A percentile compares a stretch with the other conserved stretches of the same genome.
Evolutionary conservation across 2,888 invertebrate species (phyloP).

Genomic region (Carpatolechia fugitivella): DNA sequence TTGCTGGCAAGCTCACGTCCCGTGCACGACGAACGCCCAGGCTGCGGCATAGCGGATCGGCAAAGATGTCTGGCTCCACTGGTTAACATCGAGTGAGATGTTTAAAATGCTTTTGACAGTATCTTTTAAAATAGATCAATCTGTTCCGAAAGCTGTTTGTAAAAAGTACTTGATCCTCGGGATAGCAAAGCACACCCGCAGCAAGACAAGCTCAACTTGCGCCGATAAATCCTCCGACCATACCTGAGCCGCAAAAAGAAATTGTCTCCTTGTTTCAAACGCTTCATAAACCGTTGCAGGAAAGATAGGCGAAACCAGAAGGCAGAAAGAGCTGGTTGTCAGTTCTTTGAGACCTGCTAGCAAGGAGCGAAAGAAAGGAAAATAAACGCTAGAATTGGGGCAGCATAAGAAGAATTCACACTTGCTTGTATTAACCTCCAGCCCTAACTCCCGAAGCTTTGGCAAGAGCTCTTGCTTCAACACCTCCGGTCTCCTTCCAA

Average conservation of each 20-base stretch:
- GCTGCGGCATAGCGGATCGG: too few species aligned
- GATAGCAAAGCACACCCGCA: too few species aligned
- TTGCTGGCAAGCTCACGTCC: background rate
- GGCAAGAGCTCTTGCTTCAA: background rate
- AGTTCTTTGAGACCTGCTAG: background rate
- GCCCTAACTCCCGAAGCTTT: background rate
- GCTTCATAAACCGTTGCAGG: background rate
- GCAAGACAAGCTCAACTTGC: background rate
- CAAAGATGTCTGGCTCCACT: too few species aligned
- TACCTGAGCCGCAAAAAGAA: background rate
- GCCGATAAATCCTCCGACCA: background rate
- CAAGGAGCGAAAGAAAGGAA: background rate
- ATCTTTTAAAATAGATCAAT: background rate
- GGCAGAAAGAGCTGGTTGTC: background rate
- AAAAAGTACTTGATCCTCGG: background rate
- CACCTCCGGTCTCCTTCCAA: background rate
- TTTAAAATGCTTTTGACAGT: background rate
- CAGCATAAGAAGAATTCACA: conserved; percentile 3
- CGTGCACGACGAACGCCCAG: background rate
- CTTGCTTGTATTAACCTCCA: background rate
- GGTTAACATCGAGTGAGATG: background rate
- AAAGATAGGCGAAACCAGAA: conserved; percentile 1
- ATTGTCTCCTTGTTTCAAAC: background rate
- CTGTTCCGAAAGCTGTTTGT: background rate
- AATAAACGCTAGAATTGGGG: background rate